Conservation (phyloP, 2,113 vertebrate species). For the Fulica atra region DNA sequence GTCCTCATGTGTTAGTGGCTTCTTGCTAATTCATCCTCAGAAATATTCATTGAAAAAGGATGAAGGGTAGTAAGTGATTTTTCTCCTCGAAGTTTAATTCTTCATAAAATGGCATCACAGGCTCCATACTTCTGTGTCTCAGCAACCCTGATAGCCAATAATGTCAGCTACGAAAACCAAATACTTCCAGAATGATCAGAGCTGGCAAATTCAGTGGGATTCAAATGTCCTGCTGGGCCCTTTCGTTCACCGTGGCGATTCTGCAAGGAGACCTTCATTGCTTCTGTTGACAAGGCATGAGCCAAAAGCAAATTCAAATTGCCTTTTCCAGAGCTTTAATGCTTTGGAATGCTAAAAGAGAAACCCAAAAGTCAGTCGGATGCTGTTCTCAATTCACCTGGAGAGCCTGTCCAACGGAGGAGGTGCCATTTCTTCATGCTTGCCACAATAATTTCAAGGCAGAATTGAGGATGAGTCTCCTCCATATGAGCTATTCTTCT, state of each 20-base stretch:
- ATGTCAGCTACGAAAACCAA: neutral
- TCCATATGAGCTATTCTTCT: neutral
- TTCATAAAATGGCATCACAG: neutral
- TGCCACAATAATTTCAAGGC: neutral
- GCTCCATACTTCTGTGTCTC: neutral
- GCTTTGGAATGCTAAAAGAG: constrained; percentile 4
- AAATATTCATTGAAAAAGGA: neutral
- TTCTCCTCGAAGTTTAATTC: neutral
- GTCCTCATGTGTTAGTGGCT: neutral
- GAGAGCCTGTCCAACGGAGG: neutral
- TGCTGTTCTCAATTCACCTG: neutral
- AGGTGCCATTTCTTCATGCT: neutral
- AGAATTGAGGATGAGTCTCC: neutral
- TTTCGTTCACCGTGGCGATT: neutral
- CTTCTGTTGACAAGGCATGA: neutral
- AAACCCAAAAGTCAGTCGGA: neutral
- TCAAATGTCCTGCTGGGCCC: neutral
- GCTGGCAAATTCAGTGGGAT: neutral
- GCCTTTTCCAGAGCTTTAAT: neutral
- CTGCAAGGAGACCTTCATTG: neutral
- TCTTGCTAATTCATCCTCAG: neutral
- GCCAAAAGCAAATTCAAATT: neutral
- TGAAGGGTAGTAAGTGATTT: neutral
- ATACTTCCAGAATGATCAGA: neutral
- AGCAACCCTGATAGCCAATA: neutral